Percentiles rank a stretch among this genome's conserved stretches.
phyloP scores from a whole-genome alignment of 2,113 vertebrate species.

The Pheucticus melanocephalus region DNA sequence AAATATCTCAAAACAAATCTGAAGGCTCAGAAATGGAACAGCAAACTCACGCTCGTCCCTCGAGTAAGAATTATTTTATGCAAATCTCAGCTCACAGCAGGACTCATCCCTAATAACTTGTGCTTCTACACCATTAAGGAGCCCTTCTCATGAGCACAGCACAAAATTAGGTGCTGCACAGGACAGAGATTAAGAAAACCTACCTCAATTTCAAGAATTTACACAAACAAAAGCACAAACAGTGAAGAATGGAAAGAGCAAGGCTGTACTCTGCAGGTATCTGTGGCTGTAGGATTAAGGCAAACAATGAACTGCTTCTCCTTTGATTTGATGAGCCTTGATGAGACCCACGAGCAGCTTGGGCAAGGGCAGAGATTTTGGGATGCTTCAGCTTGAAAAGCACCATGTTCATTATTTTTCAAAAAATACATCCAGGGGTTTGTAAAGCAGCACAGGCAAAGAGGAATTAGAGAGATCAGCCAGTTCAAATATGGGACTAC shows the following conservation, averaged over 20 bases:
- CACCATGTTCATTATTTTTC: neutral
- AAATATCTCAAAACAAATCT: neutral
- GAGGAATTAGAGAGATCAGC: neutral
- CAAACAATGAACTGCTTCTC: neutral
- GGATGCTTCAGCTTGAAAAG: neutral
- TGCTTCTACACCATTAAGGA: neutral
- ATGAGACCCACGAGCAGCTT: accelerated
- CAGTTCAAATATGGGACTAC: neutral
- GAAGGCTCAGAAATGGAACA: neutral
- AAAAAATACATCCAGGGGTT: neutral
- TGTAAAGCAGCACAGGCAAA: neutral
- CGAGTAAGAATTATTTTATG: neutral
- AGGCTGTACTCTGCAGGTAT: neutral
- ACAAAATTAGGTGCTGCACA: neutral
- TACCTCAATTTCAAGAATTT: neutral
- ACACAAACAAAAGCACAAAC: neutral
- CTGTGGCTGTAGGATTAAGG: neutral
- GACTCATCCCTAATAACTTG: neutral
- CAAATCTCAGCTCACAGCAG: conserved; percentile 7
- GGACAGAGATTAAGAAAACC: neutral
- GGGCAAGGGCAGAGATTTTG: neutral
- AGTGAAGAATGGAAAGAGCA: neutral
- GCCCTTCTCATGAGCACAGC: neutral
- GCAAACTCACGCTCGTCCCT: neutral
- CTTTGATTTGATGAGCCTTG: neutral